Evolutionary conservation across 2,797 vertebrate species (phyloP).

Genomic region (Cyclura pinguis): DNA sequence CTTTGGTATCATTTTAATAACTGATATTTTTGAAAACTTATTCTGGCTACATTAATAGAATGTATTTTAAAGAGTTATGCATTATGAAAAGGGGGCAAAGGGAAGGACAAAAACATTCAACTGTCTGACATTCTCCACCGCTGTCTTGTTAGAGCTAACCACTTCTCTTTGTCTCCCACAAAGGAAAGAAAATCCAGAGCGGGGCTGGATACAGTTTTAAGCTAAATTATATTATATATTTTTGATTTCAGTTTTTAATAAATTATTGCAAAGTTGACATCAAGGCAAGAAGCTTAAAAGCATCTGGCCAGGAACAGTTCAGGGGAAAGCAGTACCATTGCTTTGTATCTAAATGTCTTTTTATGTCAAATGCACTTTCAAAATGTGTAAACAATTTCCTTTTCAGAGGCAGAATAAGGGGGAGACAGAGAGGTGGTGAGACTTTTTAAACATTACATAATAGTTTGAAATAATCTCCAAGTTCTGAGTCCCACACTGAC

Average conservation of each 20-base stretch:
- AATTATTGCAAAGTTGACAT: background rate
- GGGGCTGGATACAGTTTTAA: conserved; percentile 52
- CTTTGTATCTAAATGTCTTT: conserved; percentile 11
- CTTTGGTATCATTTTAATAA: background rate
- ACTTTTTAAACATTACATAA: background rate
- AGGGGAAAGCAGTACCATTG: background rate
- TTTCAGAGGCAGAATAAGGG: conserved; percentile 12
- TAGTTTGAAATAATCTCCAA: background rate
- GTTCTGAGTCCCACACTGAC: background rate
- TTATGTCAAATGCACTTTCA: conserved; percentile 4
- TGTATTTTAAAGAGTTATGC: background rate
- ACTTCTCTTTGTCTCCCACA: conserved; percentile 39
- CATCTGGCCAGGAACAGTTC: conserved; percentile 7
- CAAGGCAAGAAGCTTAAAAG: background rate
- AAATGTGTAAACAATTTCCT: background rate
- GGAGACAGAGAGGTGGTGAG: background rate
- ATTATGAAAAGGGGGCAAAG: background rate
- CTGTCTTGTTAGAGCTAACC: conserved; percentile 46
- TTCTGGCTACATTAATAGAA: background rate
- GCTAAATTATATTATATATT: conserved; percentile 2
- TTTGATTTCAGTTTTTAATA: background rate
- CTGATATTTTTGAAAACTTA: background rate
- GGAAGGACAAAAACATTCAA: background rate
- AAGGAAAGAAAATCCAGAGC: conserved; percentile 43
- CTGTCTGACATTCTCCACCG: conserved; percentile 23